Percentiles rank a stretch among this genome's conserved stretches.
Evolutionary conservation across 2,888 invertebrate species (phyloP).

Genomic region (Apamea epomidion): DNA sequence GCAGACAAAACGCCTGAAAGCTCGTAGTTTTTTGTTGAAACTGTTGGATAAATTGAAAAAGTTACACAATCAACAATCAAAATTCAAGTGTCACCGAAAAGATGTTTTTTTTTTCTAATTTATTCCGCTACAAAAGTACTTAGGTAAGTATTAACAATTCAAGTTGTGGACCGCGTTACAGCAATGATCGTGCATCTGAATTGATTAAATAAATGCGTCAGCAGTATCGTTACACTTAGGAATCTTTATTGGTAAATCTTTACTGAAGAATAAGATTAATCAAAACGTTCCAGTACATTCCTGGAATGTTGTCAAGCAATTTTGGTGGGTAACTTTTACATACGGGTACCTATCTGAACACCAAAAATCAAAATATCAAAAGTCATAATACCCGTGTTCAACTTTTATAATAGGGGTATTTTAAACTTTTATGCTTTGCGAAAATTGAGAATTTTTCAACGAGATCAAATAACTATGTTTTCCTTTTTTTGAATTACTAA

Average conservation of each 20-base stretch:
- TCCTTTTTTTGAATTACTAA: not conserved
- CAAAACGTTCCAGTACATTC: not conserved
- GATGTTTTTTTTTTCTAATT: not conserved
- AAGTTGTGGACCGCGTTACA: not conserved
- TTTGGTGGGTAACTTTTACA: not conserved
- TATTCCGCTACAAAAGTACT: not conserved
- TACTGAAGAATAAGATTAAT: slow-evolving; percentile 4
- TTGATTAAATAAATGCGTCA: slow-evolving; percentile 31
- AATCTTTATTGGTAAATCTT: slow-evolving; percentile 16
- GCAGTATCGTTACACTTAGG: not conserved
- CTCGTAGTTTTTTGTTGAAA: not conserved
- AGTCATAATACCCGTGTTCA: not conserved
- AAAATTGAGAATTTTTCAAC: not conserved
- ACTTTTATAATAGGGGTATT: not conserved
- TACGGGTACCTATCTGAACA: not conserved
- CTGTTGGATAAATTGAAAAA: not conserved
- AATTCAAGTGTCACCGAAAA: not conserved
- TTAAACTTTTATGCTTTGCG: not conserved
- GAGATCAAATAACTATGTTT: not conserved
- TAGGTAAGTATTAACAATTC: not conserved
- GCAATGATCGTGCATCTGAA: slow-evolving; percentile 5
- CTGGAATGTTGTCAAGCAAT: not conserved
- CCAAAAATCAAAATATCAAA: not conserved
- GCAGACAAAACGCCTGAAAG: not conserved
- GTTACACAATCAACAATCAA: not conserved